Evolutionary conservation across 2,888 invertebrate genomes (phyloP).

Genomic region (Caenorhabditis zanzibari): DNA sequence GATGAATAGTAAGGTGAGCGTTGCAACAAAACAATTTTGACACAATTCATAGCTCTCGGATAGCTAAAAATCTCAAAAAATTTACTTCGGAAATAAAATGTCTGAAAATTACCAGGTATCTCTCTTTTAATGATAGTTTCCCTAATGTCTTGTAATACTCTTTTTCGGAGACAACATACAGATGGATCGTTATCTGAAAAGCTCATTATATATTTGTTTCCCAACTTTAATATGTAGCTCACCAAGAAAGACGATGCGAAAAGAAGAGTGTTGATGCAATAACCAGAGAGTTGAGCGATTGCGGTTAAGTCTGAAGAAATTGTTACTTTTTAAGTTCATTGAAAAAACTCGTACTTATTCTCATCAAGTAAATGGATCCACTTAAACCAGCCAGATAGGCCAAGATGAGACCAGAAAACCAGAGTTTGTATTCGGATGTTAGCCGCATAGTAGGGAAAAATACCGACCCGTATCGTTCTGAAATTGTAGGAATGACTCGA

Average conservation of each 20-base stretch:
- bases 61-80: constrained; percentile 4
- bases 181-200: constrained; percentile 9
- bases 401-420: neutral
- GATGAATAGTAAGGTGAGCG: neutral
- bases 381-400: neutral
- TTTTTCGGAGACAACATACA: neutral
- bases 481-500: neutral
- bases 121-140: neutral
- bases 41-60: constrained; percentile 31
- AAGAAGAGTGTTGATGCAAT: neutral
- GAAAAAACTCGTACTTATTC: neutral
- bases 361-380: constrained; percentile 16
- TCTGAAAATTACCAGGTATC: constrained; percentile 21
- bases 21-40: constrained; percentile 5
- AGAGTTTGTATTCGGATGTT: constrained; percentile 2
- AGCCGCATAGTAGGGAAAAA: neutral
- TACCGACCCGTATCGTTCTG: constrained; percentile 26
- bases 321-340: neutral
- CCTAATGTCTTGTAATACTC: constrained; percentile 26
- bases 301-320: neutral
- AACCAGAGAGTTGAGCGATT: neutral
- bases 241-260: neutral
- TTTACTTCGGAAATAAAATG: too few relatives aligned
- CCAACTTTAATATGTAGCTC: too few relatives aligned
- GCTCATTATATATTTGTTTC: neutral